These are phyloP conservation scores for Sphecodes monilicornis DNA, from an alignment of 2,888 invertebrate species.

Conservation along the genomic window DNA sequence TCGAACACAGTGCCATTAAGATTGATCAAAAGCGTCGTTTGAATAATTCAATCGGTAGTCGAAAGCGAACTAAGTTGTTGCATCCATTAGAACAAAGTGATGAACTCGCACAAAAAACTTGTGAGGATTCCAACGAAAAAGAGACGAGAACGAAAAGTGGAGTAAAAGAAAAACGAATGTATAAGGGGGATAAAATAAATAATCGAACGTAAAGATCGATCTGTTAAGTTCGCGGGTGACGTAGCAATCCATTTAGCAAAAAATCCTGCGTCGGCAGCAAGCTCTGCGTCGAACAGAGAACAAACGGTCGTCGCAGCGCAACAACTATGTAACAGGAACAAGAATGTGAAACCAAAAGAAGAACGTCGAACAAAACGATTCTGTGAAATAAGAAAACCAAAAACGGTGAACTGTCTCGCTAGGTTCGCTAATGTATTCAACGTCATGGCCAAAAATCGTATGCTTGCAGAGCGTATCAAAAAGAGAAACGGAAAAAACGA, in stretches of 20 bases:
- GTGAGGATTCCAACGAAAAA: conserved; percentile 40
- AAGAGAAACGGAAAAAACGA: background rate
- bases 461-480: conserved; percentile 53
- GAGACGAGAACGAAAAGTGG: background rate
- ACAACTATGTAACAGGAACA: conserved; percentile 15
- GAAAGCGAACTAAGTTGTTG: conserved; percentile 75
- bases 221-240: conserved; percentile 60
- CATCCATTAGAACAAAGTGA: conserved; percentile 69
- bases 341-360: conserved; percentile 22
- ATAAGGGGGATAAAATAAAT: background rate
- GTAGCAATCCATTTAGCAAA: conserved; percentile 72
- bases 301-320: conserved; percentile 28
- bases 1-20: conserved; percentile 71
- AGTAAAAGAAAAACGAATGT: background rate
- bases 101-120: conserved; percentile 65
- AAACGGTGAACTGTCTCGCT: conserved; percentile 23
- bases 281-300: conserved; percentile 40
- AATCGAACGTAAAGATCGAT: conserved; percentile 45
- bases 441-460: conserved; percentile 33
- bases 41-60: conserved; percentile 65
- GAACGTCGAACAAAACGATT: background rate
- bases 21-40: conserved; percentile 62
- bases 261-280: conserved; percentile 49
- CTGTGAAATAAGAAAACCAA: background rate
- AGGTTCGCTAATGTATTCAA: conserved; percentile 43